A percentile compares a stretch with the other conserved stretches of the same genome.
These are phyloP conservation scores for Marmota monax DNA, from an alignment of 2,113 vertebrate species.

Conservation along the genomic window DNA sequence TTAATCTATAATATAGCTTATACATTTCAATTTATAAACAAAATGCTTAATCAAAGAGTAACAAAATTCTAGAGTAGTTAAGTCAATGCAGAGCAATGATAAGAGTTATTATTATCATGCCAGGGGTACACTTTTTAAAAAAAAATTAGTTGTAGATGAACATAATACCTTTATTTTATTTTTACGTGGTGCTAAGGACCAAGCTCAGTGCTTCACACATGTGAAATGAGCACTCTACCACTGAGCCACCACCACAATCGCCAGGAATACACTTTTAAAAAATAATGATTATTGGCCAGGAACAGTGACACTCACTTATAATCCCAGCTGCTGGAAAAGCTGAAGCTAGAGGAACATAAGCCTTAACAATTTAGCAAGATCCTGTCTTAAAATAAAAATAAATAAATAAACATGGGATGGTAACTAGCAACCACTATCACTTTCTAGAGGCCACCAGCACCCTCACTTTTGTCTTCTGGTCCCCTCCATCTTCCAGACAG, in stretches of 20 bases:
- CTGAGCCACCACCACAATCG: no score
- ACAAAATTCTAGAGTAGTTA: neutral
- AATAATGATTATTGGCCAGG: neutral
- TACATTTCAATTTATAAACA: neutral
- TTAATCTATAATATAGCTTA: neutral
- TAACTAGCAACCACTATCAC: accelerated
- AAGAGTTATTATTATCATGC: neutral
- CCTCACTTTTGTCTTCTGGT: accelerated
- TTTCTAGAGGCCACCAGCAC: accelerated
- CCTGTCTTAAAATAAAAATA: neutral
- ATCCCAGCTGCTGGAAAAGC: no score
- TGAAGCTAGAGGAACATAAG: no score
- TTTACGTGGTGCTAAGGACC: no score
- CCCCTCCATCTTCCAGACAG: neutral
- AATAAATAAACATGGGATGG: no score
- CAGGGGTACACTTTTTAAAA: neutral
- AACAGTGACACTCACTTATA: no score
- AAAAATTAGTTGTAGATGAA: no score
- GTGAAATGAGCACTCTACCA: no score
- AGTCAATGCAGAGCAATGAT: neutral
- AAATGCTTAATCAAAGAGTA: neutral
- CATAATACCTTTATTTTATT: no score
- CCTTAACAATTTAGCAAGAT: neutral
- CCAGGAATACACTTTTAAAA: neutral
- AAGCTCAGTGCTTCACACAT: no score